Conservation (phyloP, 2,888 invertebrate genomes). For the Pseudanteris insignis region DNA sequence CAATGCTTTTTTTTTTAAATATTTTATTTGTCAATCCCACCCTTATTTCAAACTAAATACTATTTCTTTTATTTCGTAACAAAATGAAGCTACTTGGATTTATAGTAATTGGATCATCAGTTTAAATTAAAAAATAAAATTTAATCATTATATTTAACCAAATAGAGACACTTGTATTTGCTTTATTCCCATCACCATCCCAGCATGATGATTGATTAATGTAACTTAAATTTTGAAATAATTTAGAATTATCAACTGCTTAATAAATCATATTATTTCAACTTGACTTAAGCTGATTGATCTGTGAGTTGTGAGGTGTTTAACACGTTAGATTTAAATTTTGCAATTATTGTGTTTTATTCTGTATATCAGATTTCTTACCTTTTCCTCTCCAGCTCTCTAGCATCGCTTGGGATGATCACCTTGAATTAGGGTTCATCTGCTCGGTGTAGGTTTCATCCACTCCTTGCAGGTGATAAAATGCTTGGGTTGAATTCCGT, state of each 20-base stretch:
- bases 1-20: conserved; percentile 18
- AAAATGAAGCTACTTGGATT: conserved; percentile 24
- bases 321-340: conserved; percentile 4
- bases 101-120: neutral
- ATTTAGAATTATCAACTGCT: conserved; percentile 32
- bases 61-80: conserved; percentile 2
- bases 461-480: too few relatives aligned
- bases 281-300: conserved; percentile 18
- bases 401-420: too few relatives aligned
- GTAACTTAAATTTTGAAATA: conserved; percentile 29
- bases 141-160: conserved; percentile 8
- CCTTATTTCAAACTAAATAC: conserved; percentile 5
- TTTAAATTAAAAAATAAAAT: neutral
- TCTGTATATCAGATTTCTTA: too few relatives aligned
- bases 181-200: conserved; percentile 27
- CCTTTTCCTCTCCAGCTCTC: too few relatives aligned
- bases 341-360: neutral
- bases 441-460: too few relatives aligned
- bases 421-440: too few relatives aligned
- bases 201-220: conserved; percentile 20
- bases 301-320: conserved; percentile 21
- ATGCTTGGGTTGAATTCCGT: too few relatives aligned
- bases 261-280: conserved; percentile 37
- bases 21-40: neutral
- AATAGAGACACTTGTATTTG: conserved; percentile 21